Conservation (phyloP, 2,797 vertebrate genomes). For the Pelodytes ibericus region DNA sequence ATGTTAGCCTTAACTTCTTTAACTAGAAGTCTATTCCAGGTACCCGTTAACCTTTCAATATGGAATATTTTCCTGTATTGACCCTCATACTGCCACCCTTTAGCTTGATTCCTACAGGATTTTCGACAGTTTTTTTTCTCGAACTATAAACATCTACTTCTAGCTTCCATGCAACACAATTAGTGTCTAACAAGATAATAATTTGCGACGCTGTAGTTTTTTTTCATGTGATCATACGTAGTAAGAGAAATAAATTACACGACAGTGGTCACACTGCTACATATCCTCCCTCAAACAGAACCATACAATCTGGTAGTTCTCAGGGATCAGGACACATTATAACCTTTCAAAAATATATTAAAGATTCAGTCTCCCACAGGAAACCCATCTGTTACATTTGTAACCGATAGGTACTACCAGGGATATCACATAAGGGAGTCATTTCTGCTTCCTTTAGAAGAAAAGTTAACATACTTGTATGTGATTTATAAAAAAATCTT, state of each 20-base stretch:
- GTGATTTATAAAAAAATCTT: slow-evolving; percentile 29
- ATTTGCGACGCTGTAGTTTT: slow-evolving; percentile 15
- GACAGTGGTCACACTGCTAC: slow-evolving; percentile 8
- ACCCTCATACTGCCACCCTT: too few species aligned
- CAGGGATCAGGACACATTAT: slow-evolving; percentile 25
- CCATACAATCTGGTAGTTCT: slow-evolving; percentile 32
- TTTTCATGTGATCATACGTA: slow-evolving; percentile 15
- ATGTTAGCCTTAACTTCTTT: too few species aligned
- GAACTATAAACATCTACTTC: neutral
- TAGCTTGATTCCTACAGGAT: too few species aligned
- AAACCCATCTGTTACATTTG: slow-evolving; percentile 46
- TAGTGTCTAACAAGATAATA: slow-evolving; percentile 24
- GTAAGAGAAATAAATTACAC: slow-evolving; percentile 40
- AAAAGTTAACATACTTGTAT: slow-evolving; percentile 28
- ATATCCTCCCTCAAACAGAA: slow-evolving; percentile 8
- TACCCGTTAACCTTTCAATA: too few species aligned
- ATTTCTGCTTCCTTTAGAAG: slow-evolving; percentile 23
- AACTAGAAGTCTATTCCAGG: too few species aligned
- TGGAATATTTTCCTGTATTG: too few species aligned
- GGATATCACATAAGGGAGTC: slow-evolving; percentile 40
- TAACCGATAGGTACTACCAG: slow-evolving; percentile 44
- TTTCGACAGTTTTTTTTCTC: too few species aligned
- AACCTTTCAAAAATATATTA: slow-evolving; percentile 37
- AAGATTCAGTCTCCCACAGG: slow-evolving; percentile 42
- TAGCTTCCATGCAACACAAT: slow-evolving; percentile 10